Percentiles rank a stretch among this genome's conserved stretches.
These are phyloP conservation scores for Elephas maximus DNA, from an alignment of 2,113 vertebrate species.

Conservation along the genomic window DNA sequence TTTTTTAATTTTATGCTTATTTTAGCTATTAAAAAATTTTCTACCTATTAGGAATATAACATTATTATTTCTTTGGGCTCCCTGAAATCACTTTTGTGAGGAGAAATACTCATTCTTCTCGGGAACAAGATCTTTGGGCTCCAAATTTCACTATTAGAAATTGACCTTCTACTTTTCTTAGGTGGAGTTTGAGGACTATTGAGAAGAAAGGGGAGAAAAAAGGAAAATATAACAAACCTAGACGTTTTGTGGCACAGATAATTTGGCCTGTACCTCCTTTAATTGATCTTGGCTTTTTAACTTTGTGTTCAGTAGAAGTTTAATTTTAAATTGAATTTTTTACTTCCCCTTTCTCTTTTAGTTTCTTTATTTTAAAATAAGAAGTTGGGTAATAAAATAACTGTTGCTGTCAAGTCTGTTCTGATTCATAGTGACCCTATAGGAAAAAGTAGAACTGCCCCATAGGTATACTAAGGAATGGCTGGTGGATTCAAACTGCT, in stretches of 20 bases:
- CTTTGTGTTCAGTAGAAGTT: background rate
- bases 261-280: background rate
- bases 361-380: constrained; percentile 34
- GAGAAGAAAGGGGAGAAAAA: background rate
- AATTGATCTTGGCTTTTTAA: background rate
- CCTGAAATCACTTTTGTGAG: constrained; percentile 20
- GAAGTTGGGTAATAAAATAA: background rate
- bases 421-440: no score
- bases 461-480: no score
- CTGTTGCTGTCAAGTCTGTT: no score
- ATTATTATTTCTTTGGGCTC: background rate
- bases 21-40: background rate
- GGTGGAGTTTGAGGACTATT: background rate
- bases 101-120: background rate
- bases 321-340: constrained; percentile 31
- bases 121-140: background rate
- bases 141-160: background rate
- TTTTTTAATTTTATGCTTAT: background rate
- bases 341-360: background rate
- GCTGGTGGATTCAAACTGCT: no score
- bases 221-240: background rate
- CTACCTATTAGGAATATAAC: background rate
- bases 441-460: no score
- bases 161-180: background rate
- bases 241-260: background rate